Percentiles rank a stretch among this genome's conserved stretches.
Evolutionary conservation across 2,113 vertebrate species (phyloP).

Genomic region (Spheniscus mendiculus): DNA sequence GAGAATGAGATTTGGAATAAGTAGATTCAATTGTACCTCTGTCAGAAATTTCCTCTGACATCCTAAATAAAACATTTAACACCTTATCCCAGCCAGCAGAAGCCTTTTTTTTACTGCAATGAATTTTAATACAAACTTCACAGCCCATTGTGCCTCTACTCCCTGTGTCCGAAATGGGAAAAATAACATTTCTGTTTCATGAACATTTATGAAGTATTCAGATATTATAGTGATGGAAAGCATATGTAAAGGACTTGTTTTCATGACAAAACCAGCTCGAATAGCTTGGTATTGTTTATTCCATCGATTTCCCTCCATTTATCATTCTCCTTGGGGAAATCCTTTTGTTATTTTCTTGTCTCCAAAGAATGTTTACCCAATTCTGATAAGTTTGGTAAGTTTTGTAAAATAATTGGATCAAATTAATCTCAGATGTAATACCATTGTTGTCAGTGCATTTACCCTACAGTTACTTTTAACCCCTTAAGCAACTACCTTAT

Average conservation of each 20-base stretch:
- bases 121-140: neutral
- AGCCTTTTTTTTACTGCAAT: neutral
- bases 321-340: neutral
- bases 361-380: neutral
- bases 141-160: neutral
- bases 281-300: neutral
- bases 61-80: slow-evolving; percentile 29
- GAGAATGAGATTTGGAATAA: neutral
- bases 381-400: neutral
- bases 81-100: neutral
- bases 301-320: neutral
- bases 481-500: neutral
- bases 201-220: neutral
- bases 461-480: neutral
- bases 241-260: neutral
- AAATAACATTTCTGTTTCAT: neutral
- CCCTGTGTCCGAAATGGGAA: neutral
- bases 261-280: neutral
- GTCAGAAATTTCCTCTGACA: neutral
- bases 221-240: neutral
- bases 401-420: neutral
- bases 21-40: neutral
- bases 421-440: neutral
- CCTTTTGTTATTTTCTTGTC: neutral
- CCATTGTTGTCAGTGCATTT: neutral